Base-by-base conservation (phyloP, 2,888 invertebrate species). In the Parnassius apollo region DNA sequence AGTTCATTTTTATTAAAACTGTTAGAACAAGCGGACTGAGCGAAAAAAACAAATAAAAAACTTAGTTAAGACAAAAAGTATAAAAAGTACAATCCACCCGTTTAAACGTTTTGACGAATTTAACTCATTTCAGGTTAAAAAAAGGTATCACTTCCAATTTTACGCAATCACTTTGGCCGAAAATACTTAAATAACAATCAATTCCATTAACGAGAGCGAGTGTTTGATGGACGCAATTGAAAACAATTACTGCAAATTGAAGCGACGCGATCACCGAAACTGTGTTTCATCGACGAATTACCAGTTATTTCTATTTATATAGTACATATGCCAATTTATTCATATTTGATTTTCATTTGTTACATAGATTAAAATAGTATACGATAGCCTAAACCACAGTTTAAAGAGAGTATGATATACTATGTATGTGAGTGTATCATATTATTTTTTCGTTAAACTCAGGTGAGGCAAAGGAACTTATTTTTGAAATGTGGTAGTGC, bases 241-340 rank as follows among this genome's bases (percentile, higher is more conserved):
- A 76, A 73, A 75, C 76, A 75, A 71, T 75, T 74, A 69, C 72
- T 65, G 67, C 65, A 71, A 75, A 73, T 73, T 70, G 75, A 71
- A 66, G 66, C 70, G 64, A 64, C 71, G 69, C 65, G 61, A 69
- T 69, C 44, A 10, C 46, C 52, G 50, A 56, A 55, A 57, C 35
- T 46, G 49, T 13, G 42, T 71, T 60, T 58, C 65, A 64, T 64
- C 45, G 53, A 52, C 49, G 46, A 59, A 59, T 54, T 64, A 62
- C 42, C 50, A 18, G 59, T 56, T 53, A 59, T 66, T 62, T 18
- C 48, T 50, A 63, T 59, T 57, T 52, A 58, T 48, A n/a, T 7
- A 18, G 11, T 1, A 8, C 35, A 10, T 10, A 12, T 35, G 52
- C 18, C 12, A 2, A 7, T 56, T 44, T 42, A 57, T 45, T 56